Conservation (phyloP, 2,888 invertebrate genomes). For the Molanna angustata region DNA sequence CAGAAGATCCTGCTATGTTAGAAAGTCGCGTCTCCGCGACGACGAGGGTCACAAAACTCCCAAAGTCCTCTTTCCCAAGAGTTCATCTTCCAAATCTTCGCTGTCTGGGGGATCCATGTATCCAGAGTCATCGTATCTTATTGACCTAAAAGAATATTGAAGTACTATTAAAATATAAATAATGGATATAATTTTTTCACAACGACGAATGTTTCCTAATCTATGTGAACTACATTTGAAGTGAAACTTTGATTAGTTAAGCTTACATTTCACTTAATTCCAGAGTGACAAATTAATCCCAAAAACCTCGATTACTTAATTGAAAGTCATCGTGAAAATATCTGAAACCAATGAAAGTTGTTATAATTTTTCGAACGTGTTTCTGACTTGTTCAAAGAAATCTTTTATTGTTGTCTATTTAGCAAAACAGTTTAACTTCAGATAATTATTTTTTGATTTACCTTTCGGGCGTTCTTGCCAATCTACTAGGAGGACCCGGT, state of each 20-base stretch:
- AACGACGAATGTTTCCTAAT: too few species aligned
- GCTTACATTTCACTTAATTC: background rate
- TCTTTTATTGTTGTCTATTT: too few species aligned
- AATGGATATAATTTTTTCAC: too few species aligned
- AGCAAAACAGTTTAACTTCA: background rate
- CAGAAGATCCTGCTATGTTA: too few species aligned
- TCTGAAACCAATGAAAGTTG: too few species aligned
- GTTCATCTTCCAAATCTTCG: slow-evolving; percentile 66
- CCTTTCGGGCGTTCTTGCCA: slow-evolving; percentile 31
- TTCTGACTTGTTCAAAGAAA: too few species aligned
- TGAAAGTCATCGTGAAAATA: too few species aligned
- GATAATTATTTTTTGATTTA: background rate
- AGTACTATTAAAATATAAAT: too few species aligned
- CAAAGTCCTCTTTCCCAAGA: slow-evolving; percentile 59
- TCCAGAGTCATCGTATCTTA: slow-evolving; percentile 69
- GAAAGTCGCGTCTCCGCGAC: slow-evolving; percentile 35
- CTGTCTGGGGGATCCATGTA: slow-evolving; percentile 67
- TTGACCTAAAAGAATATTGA: slow-evolving; percentile 43
- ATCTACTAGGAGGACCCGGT: slow-evolving; percentile 25
- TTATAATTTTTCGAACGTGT: too few species aligned
- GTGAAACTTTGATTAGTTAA: background rate
- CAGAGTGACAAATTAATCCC: too few species aligned
- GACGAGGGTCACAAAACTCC: slow-evolving; percentile 51
- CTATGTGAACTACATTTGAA: background rate
- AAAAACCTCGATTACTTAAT: too few species aligned